Conservation (phyloP, 53 echinoderm and acorn worm genomes). For the Echinometra lucunter region DNA sequence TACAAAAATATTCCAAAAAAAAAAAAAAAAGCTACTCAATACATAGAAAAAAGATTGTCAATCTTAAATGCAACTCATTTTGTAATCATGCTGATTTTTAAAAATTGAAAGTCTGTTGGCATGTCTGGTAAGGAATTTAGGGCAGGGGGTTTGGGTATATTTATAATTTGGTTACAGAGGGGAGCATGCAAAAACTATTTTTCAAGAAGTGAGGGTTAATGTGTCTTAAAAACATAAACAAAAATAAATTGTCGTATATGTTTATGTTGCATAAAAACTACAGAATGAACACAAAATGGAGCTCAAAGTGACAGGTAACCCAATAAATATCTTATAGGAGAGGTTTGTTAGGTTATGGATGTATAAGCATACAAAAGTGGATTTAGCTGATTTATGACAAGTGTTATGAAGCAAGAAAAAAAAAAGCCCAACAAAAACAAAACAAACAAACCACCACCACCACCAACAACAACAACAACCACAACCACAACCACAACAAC, state of each 20-base stretch:
- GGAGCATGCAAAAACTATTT: background rate
- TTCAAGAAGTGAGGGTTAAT: background rate
- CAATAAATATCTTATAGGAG: background rate
- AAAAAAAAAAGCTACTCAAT: background rate
- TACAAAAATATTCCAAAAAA: no score
- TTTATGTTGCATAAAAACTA: background rate
- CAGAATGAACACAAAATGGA: background rate
- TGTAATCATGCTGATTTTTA: background rate
- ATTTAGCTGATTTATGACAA: no score
- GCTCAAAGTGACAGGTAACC: background rate
- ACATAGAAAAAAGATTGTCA: background rate
- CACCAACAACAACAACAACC: no score
- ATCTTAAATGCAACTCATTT: no score
- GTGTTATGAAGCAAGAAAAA: no score
- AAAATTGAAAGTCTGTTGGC: slow-evolving; percentile 22
- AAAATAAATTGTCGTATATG: background rate
- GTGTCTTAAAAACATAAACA: background rate
- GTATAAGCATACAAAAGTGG: background rate
- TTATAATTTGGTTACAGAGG: background rate
- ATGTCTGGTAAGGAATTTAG: background rate
- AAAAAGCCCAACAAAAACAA: no score
- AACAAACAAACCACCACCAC: no score
- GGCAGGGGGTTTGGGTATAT: background rate
- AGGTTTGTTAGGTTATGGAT: background rate
- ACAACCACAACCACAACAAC: no score